A percentile compares a stretch with the other conserved stretches of the same genome.
phyloP scores from a whole-genome alignment of 1,140 invertebrate genomes.

The Capitella teleta region DNA sequence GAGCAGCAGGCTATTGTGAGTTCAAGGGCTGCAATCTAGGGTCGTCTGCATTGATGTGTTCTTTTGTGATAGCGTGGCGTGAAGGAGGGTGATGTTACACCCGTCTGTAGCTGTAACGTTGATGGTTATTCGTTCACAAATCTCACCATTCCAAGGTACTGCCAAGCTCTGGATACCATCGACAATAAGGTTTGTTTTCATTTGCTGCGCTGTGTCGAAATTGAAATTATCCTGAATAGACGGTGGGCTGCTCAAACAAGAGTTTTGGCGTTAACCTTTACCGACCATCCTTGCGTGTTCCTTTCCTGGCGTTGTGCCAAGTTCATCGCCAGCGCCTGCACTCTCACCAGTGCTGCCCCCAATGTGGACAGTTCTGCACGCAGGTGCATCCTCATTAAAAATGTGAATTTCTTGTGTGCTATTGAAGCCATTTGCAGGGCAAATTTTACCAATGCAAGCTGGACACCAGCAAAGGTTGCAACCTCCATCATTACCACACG shows the following conservation, averaged over 20 bases:
- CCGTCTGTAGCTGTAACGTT: conserved; percentile 36
- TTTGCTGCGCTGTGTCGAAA: neutral
- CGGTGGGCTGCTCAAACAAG: conserved; percentile 69
- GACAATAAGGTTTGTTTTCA: conserved; percentile 49
- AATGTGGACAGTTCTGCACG: conserved; percentile 81
- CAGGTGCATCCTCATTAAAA: conserved; percentile 49
- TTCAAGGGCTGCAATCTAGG: too few species aligned
- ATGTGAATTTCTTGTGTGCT: neutral
- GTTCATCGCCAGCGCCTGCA: conserved; percentile 64
- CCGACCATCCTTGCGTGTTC: conserved; percentile 64
- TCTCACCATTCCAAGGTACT: conserved; percentile 35
- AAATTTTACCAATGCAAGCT: conserved; percentile 58
- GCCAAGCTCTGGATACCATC: conserved; percentile 65
- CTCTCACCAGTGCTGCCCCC: conserved; percentile 77
- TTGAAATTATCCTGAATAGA: conserved; percentile 15
- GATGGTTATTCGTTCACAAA: conserved; percentile 31
- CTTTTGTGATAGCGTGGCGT: too few species aligned
- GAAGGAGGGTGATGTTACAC: conserved; percentile 29
- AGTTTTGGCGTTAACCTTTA: conserved; percentile 53
- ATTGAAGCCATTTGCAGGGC: conserved; percentile 41
- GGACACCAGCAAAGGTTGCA: conserved; percentile 11
- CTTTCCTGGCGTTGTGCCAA: conserved; percentile 72
- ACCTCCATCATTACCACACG: conserved; percentile 59
- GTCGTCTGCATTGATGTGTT: too few species aligned
- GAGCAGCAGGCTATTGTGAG: too few species aligned